These are phyloP conservation scores for Crotalus helleri DNA, from an alignment of 2,113 vertebrate species.

Conservation along the genomic window DNA sequence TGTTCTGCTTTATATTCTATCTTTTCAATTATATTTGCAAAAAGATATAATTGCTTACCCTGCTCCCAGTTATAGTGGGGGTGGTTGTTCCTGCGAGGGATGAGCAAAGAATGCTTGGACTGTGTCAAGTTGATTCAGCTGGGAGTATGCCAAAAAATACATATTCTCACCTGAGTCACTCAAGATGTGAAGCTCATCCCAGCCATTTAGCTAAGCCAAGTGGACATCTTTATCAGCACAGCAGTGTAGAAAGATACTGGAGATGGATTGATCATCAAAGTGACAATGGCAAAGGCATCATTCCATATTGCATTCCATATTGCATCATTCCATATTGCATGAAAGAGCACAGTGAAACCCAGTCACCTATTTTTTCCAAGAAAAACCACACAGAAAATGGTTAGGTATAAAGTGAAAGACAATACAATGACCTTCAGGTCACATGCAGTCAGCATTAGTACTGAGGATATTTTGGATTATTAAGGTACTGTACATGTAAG, in stretches of 20 bases:
- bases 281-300: neutral
- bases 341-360: neutral
- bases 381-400: neutral
- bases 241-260: neutral
- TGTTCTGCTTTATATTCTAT: neutral
- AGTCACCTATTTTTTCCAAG: neutral
- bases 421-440: neutral
- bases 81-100: neutral
- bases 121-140: neutral
- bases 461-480: neutral
- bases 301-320: neutral
- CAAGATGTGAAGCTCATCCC: neutral
- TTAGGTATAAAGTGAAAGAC: neutral
- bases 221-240: neutral
- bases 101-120: neutral
- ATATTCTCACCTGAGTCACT: neutral
- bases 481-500: neutral
- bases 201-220: neutral
- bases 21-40: neutral
- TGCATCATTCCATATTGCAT: neutral
- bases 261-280: neutral
- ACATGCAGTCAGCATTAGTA: neutral
- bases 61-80: neutral
- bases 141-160: neutral
- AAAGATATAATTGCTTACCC: neutral